Conservation (phyloP, 2,888 invertebrate species). For the Cecidostiba fungosa region DNA sequence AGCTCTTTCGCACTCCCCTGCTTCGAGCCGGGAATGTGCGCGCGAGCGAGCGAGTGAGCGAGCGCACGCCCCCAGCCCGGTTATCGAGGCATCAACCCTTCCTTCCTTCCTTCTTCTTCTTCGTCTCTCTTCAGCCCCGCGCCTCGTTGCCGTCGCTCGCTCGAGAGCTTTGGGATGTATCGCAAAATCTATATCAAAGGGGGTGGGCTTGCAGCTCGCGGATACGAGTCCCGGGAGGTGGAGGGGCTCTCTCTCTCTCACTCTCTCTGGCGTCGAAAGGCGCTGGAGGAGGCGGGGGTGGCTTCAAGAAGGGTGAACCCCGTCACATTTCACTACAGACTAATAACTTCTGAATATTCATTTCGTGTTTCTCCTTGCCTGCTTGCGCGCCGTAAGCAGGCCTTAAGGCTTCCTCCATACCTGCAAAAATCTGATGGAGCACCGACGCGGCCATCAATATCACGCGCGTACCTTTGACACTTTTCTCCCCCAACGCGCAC, state of each 20-base stretch:
- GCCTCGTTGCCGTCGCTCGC: slow-evolving; percentile 69
- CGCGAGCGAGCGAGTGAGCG: slow-evolving; percentile 11
- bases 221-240: slow-evolving; percentile 64
- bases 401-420: slow-evolving; percentile 77
- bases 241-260: slow-evolving; percentile 60
- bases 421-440: slow-evolving; percentile 61
- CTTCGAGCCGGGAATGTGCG: slow-evolving; percentile 57
- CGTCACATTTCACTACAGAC: slow-evolving; percentile 80
- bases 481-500: background rate
- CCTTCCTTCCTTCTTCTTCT: slow-evolving; percentile 57
- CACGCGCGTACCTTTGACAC: background rate
- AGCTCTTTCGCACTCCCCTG: slow-evolving; percentile 74
- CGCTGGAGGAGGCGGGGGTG: slow-evolving; percentile 66
- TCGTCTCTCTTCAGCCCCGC: slow-evolving; percentile 42
- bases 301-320: slow-evolving; percentile 78
- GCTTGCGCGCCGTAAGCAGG: slow-evolving; percentile 72
- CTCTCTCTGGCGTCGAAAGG: slow-evolving; percentile 64
- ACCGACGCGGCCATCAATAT: slow-evolving; percentile 40
- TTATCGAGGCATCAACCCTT: slow-evolving; percentile 62
- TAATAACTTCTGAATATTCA: slow-evolving; percentile 81
- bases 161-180: slow-evolving; percentile 76
- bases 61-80: slow-evolving; percentile 12
- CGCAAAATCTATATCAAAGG: slow-evolving; percentile 78
- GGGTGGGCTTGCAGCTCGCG: slow-evolving; percentile 65
- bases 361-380: slow-evolving; percentile 80